Conservation (phyloP, 2,113 vertebrate genomes). For the Struthidea cinerea region DNA sequence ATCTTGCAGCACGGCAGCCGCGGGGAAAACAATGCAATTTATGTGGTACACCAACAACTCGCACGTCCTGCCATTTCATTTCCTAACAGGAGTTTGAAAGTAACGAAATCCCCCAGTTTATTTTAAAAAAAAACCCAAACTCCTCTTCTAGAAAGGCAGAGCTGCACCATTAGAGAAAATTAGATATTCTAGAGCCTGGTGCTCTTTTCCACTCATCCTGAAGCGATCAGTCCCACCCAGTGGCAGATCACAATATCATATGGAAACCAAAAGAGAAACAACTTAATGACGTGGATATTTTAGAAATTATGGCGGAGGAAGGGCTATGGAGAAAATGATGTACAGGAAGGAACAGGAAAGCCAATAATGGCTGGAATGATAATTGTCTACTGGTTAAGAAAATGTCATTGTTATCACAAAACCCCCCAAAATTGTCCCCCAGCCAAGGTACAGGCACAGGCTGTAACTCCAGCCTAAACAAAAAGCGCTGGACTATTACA, state of each 20-base stretch:
- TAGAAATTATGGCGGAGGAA: neutral
- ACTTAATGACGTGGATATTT: rapidly evolving
- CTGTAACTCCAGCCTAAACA: neutral
- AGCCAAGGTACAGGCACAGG: neutral
- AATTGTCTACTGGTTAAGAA: neutral
- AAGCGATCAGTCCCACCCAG: neutral
- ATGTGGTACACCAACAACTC: neutral
- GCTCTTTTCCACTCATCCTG: neutral
- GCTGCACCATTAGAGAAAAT: neutral
- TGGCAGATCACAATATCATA: neutral
- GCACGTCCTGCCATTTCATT: neutral
- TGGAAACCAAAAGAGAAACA: neutral
- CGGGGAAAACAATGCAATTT: neutral
- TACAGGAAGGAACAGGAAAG: neutral
- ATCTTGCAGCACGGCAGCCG: neutral
- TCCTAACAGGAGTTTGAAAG: neutral
- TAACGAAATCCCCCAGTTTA: neutral
- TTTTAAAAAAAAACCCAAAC: neutral
- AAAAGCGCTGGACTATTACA: neutral
- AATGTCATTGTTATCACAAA: neutral
- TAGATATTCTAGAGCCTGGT: neutral
- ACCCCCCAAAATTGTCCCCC: neutral
- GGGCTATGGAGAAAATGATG: neutral
- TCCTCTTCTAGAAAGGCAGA: neutral
- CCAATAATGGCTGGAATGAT: neutral